phyloP scores from a whole-genome alignment of 2,113 vertebrate species.

The Micronycteris hirsuta region DNA sequence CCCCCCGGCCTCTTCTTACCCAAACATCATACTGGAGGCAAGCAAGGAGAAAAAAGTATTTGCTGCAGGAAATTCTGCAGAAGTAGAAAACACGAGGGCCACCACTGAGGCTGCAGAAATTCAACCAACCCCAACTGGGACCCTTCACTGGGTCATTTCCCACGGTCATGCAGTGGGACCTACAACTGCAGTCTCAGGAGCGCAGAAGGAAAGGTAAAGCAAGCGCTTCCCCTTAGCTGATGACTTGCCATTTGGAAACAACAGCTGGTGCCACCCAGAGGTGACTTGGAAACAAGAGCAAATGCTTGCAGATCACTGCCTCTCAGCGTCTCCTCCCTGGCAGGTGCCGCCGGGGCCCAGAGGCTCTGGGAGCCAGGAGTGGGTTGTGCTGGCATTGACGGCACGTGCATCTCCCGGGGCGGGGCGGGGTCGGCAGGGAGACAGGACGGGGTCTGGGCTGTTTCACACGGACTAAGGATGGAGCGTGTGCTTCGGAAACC shows the following conservation, averaged over 20 bases:
- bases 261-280: neutral
- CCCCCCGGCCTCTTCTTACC: neutral
- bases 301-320: neutral
- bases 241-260: neutral
- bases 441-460: neutral
- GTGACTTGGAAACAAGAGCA: neutral
- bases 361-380: neutral
- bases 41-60: conserved; percentile 8
- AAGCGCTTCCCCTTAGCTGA: neutral
- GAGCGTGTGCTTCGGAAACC: neutral
- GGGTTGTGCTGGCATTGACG: conserved; percentile 21
- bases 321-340: neutral
- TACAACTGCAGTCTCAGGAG: neutral
- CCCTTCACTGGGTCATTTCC: neutral
- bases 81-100: neutral
- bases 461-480: neutral
- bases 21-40: conserved; percentile 11
- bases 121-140: neutral
- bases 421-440: neutral
- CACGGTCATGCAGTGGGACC: neutral
- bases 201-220: neutral
- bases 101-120: neutral
- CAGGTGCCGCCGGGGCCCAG: neutral
- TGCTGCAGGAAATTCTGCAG: conserved; percentile 28
- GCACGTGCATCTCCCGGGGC: neutral